Conservation (phyloP, 2,888 invertebrate genomes). For the Noctuana brunneofusca region DNA sequence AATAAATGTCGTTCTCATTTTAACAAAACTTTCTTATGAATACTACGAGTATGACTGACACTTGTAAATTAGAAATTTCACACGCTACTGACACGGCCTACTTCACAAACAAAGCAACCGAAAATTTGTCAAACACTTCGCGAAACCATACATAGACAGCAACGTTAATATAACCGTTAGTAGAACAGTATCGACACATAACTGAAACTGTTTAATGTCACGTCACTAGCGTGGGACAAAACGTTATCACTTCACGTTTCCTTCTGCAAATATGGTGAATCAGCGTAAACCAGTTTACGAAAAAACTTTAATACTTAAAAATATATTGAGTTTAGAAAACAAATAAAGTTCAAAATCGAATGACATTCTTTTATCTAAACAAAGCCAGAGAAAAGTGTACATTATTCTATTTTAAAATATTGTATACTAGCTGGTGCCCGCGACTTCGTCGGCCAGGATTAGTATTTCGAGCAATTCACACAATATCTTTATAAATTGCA, state of each 20-base stretch:
- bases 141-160: background rate
- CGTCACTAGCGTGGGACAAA: conserved; percentile 4
- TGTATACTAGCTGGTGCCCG: too few relatives aligned
- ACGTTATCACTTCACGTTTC: background rate
- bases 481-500: too few relatives aligned
- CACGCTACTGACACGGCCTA: conserved; percentile 3
- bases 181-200: background rate
- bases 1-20: background rate
- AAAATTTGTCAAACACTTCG: conserved; percentile 6
- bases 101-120: background rate
- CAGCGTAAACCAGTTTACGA: background rate
- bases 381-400: too few relatives aligned
- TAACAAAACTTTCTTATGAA: background rate
- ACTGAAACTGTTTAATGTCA: conserved; percentile 6
- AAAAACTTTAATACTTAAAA: background rate
- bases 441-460: too few relatives aligned
- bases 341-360: too few relatives aligned
- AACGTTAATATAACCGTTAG: background rate
- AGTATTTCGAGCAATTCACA: too few relatives aligned
- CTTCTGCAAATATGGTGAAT: conserved; percentile 9
- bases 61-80: background rate
- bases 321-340: too few relatives aligned
- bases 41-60: background rate
- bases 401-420: too few relatives aligned
- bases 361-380: too few relatives aligned